Conservation (phyloP, 2,888 invertebrate species). For the Agrochola litura region DNA sequence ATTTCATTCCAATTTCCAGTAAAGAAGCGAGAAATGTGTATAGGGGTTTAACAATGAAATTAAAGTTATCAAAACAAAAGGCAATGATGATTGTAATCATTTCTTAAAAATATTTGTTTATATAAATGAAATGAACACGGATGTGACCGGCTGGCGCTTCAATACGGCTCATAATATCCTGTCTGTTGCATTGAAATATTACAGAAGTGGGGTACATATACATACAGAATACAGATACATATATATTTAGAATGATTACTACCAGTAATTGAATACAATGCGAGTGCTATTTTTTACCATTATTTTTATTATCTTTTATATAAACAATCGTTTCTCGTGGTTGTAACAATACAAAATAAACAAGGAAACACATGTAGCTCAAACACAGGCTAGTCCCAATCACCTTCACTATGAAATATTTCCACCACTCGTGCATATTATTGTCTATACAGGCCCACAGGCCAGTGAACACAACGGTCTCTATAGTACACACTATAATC, state of each 20-base stretch:
- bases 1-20: constrained; percentile 40
- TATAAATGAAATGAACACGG: constrained; percentile 63
- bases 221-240: not conserved
- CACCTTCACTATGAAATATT: constrained; percentile 91
- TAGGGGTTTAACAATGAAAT: constrained; percentile 34
- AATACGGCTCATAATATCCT: constrained; percentile 58
- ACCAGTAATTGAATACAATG: constrained; percentile 20
- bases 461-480: constrained; percentile 93
- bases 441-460: constrained; percentile 90
- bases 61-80: constrained; percentile 29
- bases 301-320: constrained; percentile 75
- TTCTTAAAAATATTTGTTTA: constrained; percentile 69
- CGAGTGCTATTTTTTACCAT: constrained; percentile 36
- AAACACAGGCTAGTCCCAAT: constrained; percentile 91
- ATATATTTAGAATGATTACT: constrained; percentile 3
- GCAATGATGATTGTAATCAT: constrained; percentile 24
- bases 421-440: constrained; percentile 93
- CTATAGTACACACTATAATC: constrained; percentile 91
- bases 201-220: constrained; percentile 24
- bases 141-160: constrained; percentile 71
- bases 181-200: constrained; percentile 62
- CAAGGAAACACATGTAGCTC: constrained; percentile 91
- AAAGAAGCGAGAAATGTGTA: not conserved
- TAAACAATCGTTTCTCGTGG: constrained; percentile 91
- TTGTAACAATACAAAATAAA: constrained; percentile 92